phyloP scores from a whole-genome alignment of 2,113 vertebrate genomes.

The Chaenocephalus aceratus region DNA sequence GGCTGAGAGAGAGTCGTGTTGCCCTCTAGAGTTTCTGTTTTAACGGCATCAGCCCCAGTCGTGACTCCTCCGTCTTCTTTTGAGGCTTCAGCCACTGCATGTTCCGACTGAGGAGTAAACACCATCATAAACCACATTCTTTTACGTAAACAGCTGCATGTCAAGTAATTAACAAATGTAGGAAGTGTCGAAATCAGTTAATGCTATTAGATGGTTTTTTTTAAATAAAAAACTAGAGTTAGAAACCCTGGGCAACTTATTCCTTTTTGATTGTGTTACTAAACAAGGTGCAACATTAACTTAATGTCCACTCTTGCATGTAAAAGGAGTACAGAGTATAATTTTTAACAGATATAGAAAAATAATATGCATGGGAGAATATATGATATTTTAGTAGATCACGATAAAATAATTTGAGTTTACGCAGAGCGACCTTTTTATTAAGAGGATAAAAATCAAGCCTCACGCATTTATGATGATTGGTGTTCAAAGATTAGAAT shows the following conservation, averaged over 20 bases:
- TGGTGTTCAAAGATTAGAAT: too few species aligned
- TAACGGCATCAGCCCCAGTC: slow-evolving; percentile 9
- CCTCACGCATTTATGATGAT: background rate
- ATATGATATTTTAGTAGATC: too few species aligned
- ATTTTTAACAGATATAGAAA: too few species aligned
- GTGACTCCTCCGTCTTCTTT: slow-evolving; percentile 8
- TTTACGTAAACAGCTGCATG: background rate
- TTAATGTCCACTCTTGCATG: too few species aligned
- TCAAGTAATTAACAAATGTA: background rate
- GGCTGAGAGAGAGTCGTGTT: slow-evolving; percentile 15
- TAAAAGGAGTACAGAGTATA: too few species aligned
- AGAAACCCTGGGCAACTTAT: background rate
- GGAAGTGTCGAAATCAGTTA: background rate
- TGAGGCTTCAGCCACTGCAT: background rate
- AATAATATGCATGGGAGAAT: too few species aligned
- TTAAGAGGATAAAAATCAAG: background rate
- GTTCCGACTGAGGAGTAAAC: slow-evolving; percentile 39
- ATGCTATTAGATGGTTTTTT: background rate
- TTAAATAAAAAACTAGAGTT: background rate
- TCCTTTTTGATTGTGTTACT: too few species aligned
- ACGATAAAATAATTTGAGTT: too few species aligned
- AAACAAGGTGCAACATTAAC: too few species aligned
- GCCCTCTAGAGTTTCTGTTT: slow-evolving; percentile 21
- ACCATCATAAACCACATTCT: background rate
- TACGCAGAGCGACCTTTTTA: too few species aligned